phyloP scores from a whole-genome alignment of 2,113 vertebrate species.

The Harpagus bidentatus region DNA sequence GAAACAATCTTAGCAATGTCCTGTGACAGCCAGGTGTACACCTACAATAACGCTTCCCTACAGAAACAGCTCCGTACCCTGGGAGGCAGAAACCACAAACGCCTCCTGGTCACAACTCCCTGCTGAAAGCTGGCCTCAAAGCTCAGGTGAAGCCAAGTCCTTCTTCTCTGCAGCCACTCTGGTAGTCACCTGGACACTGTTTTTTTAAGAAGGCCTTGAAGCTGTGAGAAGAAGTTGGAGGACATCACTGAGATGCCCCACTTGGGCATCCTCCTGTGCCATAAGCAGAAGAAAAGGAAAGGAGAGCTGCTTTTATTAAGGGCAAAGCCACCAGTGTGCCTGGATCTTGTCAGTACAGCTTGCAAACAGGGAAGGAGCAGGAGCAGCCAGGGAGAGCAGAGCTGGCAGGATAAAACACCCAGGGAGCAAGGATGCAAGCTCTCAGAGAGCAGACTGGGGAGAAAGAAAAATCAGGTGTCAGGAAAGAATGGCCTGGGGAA shows the following conservation, averaged over 20 bases:
- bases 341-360: not conserved
- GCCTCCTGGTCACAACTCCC: not conserved
- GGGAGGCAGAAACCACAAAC: not conserved
- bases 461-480: constrained; percentile 49
- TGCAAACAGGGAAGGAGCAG: not conserved
- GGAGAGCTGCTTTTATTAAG: not conserved
- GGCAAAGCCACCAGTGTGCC: not conserved
- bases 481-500: constrained; percentile 20
- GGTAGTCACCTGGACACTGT: not conserved
- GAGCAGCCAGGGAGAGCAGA: not conserved
- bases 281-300: not conserved
- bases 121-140: not conserved
- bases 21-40: not conserved
- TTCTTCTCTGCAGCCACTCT: not conserved
- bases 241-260: not conserved
- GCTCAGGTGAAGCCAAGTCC: not conserved
- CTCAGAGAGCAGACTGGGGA: not conserved
- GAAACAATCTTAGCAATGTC: not conserved
- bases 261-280: not conserved
- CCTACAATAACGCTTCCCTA: not conserved
- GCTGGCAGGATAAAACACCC: not conserved
- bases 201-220: not conserved
- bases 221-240: not conserved
- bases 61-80: not conserved
- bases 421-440: not conserved